Evolutionary conservation across 2,113 vertebrate species (phyloP).

Genomic region (Cyphomyrus discorhynchus): DNA sequence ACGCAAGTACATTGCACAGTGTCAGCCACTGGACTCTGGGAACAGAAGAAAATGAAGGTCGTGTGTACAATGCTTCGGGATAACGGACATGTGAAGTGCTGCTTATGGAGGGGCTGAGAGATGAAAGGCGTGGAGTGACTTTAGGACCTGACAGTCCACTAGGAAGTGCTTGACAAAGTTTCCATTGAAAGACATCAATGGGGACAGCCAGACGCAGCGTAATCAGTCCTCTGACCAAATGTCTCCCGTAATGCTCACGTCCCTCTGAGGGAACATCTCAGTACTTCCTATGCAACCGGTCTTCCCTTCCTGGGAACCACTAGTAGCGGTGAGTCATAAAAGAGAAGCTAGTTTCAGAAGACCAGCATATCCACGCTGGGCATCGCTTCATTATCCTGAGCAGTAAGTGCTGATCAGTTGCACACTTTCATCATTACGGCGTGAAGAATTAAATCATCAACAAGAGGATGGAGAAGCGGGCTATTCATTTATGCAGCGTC

Average conservation of each 20-base stretch:
- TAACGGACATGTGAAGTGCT: neutral
- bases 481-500: constrained; percentile 32
- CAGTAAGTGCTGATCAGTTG: constrained; percentile 18
- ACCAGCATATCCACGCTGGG: neutral
- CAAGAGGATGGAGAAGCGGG: constrained; percentile 21
- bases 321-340: neutral
- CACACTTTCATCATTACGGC: constrained; percentile 29
- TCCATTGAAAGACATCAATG: neutral
- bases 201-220: neutral
- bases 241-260: neutral
- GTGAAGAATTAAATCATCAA: constrained; percentile 32
- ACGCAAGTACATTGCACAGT: neutral
- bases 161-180: neutral
- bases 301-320: neutral
- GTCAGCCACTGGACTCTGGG: neutral
- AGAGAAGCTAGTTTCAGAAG: neutral
- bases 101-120: neutral
- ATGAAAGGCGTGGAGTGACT: neutral
- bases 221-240: constrained; percentile 10
- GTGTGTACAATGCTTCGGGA: neutral
- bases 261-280: neutral
- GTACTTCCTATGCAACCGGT: neutral
- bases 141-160: neutral
- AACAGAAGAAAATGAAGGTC: neutral
- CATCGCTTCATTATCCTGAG: constrained; percentile 12